phyloP scores from a whole-genome alignment of 2,888 invertebrate genomes.

The Galeopsomyia nigrocyanea region DNA sequence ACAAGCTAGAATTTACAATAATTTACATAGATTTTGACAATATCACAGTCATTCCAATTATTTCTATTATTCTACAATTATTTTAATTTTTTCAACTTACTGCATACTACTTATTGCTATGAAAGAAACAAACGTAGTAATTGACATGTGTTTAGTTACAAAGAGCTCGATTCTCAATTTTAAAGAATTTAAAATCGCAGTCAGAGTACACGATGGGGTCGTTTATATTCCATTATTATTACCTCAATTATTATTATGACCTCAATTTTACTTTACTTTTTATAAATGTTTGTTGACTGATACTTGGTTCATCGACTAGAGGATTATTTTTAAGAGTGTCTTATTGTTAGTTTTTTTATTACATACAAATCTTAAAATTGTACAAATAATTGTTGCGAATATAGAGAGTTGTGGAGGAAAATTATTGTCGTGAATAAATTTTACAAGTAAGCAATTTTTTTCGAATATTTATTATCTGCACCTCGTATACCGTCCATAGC shows the following conservation, averaged over 20 bases:
- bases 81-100: no score
- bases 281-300: constrained; percentile 32
- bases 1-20: no score
- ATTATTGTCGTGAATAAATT: constrained; percentile 41
- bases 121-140: no score
- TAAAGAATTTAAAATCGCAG: no score
- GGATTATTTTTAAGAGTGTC: constrained; percentile 35
- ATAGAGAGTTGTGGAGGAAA: constrained; percentile 26
- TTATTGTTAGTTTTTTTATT: constrained; percentile 26
- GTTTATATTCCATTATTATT: background rate
- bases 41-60: no score
- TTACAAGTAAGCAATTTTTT: constrained; percentile 27
- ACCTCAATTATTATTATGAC: no score
- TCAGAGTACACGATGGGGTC: no score
- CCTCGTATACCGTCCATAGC: constrained; percentile 20
- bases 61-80: no score
- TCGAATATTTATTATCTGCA: constrained; percentile 19
- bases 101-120: no score
- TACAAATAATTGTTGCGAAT: constrained; percentile 43
- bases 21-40: no score
- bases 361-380: constrained; percentile 36
- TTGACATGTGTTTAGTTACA: no score
- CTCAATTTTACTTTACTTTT: constrained; percentile 7
- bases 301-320: constrained; percentile 21
- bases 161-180: no score